phyloP scores from a whole-genome alignment of 2,888 invertebrate species.

The Plebejus argus region DNA sequence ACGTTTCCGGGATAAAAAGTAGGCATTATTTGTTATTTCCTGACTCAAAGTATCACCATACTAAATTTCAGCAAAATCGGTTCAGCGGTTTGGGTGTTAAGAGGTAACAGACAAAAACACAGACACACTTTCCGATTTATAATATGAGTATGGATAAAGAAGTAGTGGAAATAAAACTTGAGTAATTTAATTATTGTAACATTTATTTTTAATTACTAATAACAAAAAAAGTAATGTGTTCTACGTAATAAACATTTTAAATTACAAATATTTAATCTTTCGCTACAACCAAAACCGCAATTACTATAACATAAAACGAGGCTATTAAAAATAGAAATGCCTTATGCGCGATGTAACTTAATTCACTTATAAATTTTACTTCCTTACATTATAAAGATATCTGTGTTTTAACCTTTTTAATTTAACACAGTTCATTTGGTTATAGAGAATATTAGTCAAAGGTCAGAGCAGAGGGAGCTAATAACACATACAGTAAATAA shows the following conservation, averaged over 20 bases:
- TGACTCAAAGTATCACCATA: too few species aligned
- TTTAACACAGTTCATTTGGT: not conserved
- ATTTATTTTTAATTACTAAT: conserved; percentile 1
- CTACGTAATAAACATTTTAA: not conserved
- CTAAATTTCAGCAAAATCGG: too few species aligned
- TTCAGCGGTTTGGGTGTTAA: too few species aligned
- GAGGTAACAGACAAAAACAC: too few species aligned
- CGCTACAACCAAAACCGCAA: not conserved
- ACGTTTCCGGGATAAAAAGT: too few species aligned
- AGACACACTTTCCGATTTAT: too few species aligned
- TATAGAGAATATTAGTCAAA: too few species aligned
- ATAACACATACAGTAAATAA: too few species aligned
- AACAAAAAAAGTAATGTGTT: not conserved
- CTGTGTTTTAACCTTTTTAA: not conserved
- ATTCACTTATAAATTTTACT: not conserved
- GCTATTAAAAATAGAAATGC: not conserved
- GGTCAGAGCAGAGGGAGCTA: too few species aligned
- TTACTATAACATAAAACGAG: not conserved
- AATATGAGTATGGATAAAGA: too few species aligned
- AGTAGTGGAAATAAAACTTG: not conserved
- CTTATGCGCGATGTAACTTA: not conserved
- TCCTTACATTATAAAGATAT: not conserved
- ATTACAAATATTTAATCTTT: not conserved
- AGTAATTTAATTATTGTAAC: not conserved
- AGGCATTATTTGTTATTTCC: too few species aligned